A percentile compares a stretch with the other conserved stretches of the same genome.
Conservation (phyloP, 2,888 invertebrate species). For the Epinotia brunnichana region DNA sequence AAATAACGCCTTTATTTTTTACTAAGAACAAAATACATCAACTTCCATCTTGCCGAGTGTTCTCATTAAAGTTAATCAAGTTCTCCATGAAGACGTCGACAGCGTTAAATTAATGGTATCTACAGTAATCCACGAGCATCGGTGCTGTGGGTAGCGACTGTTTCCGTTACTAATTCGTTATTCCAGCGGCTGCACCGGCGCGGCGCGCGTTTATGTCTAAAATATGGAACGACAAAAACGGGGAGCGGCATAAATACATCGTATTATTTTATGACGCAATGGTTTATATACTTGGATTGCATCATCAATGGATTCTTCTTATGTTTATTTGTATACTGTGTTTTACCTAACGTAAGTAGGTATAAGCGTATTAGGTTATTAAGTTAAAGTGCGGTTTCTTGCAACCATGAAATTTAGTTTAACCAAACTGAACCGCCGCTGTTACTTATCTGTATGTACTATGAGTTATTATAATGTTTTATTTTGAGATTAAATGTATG, state of each 20-base stretch:
- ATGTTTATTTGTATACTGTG: constrained; percentile 39
- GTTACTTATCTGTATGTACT: too few relatives aligned
- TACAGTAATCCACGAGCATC: constrained; percentile 8
- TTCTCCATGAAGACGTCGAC: constrained; percentile 33
- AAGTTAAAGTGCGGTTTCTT: too few relatives aligned
- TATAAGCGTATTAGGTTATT: not conserved
- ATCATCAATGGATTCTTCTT: constrained; percentile 31
- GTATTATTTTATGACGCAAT: constrained; percentile 29
- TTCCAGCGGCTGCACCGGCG: constrained; percentile 25
- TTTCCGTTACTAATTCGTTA: constrained; percentile 41
- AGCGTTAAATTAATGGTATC: constrained; percentile 34
- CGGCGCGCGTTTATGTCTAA: constrained; percentile 74
- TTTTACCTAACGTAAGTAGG: not conserved
- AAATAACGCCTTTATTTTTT: not conserved
- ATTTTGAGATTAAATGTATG: too few relatives aligned
- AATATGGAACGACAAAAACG: constrained; percentile 59
- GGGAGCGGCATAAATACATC: constrained; percentile 20
- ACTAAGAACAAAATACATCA: not conserved
- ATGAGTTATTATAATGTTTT: too few relatives aligned
- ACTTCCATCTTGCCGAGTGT: not conserved
- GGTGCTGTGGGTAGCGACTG: constrained; percentile 23
- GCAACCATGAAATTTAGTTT: too few relatives aligned
- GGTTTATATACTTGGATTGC: constrained; percentile 6
- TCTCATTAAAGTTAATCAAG: constrained; percentile 23
- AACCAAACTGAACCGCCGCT: too few relatives aligned